Conservation (phyloP, 2,113 vertebrate species). For the Limnothrissa miodon region DNA sequence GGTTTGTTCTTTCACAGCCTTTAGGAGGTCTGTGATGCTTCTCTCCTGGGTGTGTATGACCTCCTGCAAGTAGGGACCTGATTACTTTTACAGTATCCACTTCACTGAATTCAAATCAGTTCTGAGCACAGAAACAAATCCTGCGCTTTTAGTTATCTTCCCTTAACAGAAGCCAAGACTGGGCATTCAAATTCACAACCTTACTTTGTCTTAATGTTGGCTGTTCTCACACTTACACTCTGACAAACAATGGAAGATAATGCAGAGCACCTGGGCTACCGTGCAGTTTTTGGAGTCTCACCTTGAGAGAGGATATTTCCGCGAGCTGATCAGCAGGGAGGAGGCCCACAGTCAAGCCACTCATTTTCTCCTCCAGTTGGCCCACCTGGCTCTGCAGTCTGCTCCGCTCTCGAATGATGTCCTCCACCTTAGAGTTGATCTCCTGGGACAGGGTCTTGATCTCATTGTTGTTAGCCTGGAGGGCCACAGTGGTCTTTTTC, state of each 20-base stretch:
- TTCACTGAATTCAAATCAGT: neutral
- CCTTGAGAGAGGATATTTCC: conserved; percentile 83
- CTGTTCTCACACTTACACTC: neutral
- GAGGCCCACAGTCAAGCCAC: conserved; percentile 68
- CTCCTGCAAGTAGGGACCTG: conserved; percentile 46
- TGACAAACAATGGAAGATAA: neutral
- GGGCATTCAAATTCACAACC: neutral
- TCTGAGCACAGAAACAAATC: neutral
- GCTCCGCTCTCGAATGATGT: conserved; percentile 80
- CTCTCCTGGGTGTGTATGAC: conserved; percentile 65
- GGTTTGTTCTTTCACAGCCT: conserved; percentile 64
- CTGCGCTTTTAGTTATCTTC: neutral
- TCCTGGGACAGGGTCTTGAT: conserved; percentile 82
- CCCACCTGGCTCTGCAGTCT: conserved; percentile 82
- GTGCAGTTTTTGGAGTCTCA: conserved; percentile 55
- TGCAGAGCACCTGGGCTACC: conserved; percentile 35
- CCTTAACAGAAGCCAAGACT: neutral
- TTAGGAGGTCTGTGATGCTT: conserved; percentile 66
- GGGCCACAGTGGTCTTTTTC: conserved; percentile 78
- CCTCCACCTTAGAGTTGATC: conserved; percentile 83
- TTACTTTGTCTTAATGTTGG: neutral
- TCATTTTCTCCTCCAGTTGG: conserved; percentile 82
- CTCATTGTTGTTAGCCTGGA: conserved; percentile 85
- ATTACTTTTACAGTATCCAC: neutral
- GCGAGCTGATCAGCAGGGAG: conserved; percentile 66